Conservation (phyloP, 2,797 vertebrate genomes). For the Parauchenoglanis punctatus region DNA sequence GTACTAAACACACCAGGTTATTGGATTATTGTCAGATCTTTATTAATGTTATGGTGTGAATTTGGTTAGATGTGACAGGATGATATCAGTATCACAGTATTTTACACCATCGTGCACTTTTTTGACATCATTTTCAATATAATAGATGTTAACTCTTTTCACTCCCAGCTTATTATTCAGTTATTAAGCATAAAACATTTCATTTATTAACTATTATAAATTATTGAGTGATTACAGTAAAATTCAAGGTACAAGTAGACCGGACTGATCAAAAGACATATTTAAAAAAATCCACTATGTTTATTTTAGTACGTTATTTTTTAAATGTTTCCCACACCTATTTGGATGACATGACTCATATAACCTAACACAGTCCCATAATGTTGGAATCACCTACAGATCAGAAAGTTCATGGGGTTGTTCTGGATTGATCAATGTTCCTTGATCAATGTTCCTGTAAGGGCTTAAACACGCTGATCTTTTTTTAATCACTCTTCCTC, state of each 20-base stretch:
- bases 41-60: neutral
- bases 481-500: neutral
- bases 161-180: neutral
- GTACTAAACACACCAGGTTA: neutral
- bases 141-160: neutral
- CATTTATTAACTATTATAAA: neutral
- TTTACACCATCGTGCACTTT: neutral
- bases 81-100: neutral
- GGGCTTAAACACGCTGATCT: neutral
- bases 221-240: neutral
- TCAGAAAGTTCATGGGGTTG: neutral
- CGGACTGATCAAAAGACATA: too few species aligned
- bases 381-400: neutral
- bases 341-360: neutral
- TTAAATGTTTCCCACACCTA: neutral
- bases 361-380: neutral
- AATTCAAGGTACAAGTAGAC: neutral
- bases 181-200: too few species aligned
- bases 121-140: neutral
- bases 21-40: neutral
- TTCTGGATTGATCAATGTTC: neutral
- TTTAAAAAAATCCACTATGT: too few species aligned
- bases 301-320: too few species aligned
- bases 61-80: neutral
- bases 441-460: neutral